These are phyloP conservation scores for Leptodactylus fallax DNA, from an alignment of 2,797 vertebrate species.

Conservation along the genomic window DNA sequence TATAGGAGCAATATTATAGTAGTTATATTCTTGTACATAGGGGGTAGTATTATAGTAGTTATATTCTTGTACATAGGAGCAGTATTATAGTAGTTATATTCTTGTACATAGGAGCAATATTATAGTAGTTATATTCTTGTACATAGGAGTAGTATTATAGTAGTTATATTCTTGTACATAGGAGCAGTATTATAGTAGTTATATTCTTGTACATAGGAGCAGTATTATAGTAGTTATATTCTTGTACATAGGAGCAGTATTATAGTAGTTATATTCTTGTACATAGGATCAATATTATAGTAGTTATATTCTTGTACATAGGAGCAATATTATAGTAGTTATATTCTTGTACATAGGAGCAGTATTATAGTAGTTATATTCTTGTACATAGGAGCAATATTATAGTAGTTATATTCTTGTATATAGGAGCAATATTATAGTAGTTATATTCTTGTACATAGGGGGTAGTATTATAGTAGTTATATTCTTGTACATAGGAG, in stretches of 20 bases:
- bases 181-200: slow-evolving; percentile 11
- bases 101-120: background rate
- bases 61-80: background rate
- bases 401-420: slow-evolving; percentile 14
- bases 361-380: slow-evolving; percentile 15
- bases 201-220: background rate
- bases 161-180: slow-evolving; percentile 12
- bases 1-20: background rate
- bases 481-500: background rate
- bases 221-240: slow-evolving; percentile 22
- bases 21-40: background rate
- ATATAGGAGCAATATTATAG: background rate
- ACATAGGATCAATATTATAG: background rate
- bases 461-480: background rate
- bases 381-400: background rate
- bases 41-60: no score
- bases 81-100: background rate
- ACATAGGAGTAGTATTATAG: background rate
- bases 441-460: slow-evolving; percentile 1
- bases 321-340: slow-evolving; percentile 6
- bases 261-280: slow-evolving; percentile 17
- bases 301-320: slow-evolving; percentile 3
- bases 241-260: background rate
- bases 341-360: slow-evolving; percentile 4
- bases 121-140: background rate